Conservation (phyloP, 2,797 vertebrate genomes). For the Champsocephalus esox region DNA sequence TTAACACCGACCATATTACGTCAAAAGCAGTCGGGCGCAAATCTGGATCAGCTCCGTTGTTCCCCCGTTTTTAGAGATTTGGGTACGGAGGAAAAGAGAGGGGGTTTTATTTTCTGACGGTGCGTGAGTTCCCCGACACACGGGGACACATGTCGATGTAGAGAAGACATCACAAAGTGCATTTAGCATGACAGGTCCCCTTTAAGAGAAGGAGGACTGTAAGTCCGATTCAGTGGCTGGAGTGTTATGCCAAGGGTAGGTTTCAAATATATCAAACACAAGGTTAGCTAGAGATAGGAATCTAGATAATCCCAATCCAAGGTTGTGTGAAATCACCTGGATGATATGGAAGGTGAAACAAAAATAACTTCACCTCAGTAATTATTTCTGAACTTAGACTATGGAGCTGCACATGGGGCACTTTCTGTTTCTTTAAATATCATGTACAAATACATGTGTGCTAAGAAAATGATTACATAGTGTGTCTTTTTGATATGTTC, state of each 20-base stretch:
- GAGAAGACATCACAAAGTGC: no score
- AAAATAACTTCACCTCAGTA: background rate
- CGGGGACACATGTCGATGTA: no score
- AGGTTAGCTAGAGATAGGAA: background rate
- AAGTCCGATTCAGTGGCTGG: background rate
- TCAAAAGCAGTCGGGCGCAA: no score
- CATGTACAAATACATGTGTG: background rate
- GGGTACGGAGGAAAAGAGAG: no score
- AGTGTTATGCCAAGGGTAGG: background rate
- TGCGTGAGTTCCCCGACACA: no score
- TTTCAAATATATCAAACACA: background rate
- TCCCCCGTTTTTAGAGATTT: no score
- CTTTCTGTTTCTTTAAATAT: background rate
- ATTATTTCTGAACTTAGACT: background rate
- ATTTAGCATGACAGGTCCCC: no score
- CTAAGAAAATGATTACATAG: background rate
- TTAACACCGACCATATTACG: no score
- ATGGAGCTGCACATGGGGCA: background rate
- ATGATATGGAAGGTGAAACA: conserved; percentile 1
- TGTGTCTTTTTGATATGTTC: no score
- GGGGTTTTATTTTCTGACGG: no score
- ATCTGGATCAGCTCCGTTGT: no score
- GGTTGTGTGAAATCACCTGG: background rate
- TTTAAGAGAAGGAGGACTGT: background rate
- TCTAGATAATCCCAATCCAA: background rate